Evolutionary conservation across 2,113 vertebrate species (phyloP), one percentile per base, ranked within the genome.

Genomic region (Triplophysa siluroides): DNA sequence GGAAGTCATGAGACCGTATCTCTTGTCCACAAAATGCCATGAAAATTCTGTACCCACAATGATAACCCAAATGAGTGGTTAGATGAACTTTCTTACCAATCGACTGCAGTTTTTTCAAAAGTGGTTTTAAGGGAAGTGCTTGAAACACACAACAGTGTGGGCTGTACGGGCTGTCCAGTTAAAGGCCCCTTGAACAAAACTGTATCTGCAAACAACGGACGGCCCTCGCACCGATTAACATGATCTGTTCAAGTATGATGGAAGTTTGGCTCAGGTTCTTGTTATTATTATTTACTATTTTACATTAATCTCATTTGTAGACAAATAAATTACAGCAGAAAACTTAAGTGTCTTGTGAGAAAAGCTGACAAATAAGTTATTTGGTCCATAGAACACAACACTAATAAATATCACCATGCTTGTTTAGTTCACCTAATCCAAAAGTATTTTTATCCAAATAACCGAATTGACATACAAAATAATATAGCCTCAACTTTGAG

Each of bases 1-100:
- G 85, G 75, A 84, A 85, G 79, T 86, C 80, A 82, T 81, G 67
- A 83, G 83, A 82, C 38, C 81, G 70, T 65, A 79, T 77, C 61
- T 61, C 76, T 72, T 26, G 56, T 71, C 79, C 83, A 68, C 23
- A 43, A 24, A 70, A 81, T 78, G 71, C 82, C 54, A 67, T 45
- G 60, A 70, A 67, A 78, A 64, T 77, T 70, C 33, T 79, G 71
- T 68, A 80, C 76, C 60, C 47, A 78, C 50, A 33, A 18, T 8
- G 29, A 47, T 38, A 47, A 66, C 74, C 66, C 69, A 75, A 63
- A 66, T 13, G 12, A 76, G 76, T 29, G 69, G 75, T 71, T 79
- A 43, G 12, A 76, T 29, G 65, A 54, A n/a, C 78, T 84, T 81
- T 75, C 47, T 47, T 70, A 75, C 52, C 18, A 43, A 41, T 24